These are phyloP conservation scores for Adelges cooleyi DNA, from an alignment of 1,140 invertebrate species.

Conservation along the genomic window DNA sequence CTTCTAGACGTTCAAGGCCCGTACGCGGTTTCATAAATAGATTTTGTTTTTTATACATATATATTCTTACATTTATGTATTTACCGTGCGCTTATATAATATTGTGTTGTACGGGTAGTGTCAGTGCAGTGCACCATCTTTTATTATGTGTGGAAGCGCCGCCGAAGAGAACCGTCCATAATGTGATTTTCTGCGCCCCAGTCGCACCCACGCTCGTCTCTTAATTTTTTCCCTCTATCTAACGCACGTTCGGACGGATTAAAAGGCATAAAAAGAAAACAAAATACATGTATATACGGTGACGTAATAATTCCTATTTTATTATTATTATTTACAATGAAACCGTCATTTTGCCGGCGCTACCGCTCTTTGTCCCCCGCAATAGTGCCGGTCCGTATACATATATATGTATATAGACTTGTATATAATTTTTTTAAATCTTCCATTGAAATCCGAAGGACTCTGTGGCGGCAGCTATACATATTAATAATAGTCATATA, in stretches of 20 bases:
- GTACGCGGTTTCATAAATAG: neutral
- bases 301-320: slow-evolving; percentile 2
- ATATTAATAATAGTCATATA: too few species aligned
- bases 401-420: too few species aligned
- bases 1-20: slow-evolving; percentile 20
- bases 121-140: too few species aligned
- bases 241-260: neutral
- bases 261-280: neutral
- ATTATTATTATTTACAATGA: slow-evolving; percentile 3
- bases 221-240: slow-evolving; percentile 1
- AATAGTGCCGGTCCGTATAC: neutral
- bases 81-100: neutral
- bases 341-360: neutral
- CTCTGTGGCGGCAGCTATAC: neutral
- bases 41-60: neutral
- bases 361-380: neutral
- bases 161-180: slow-evolving; percentile 18
- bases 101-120: too few species aligned
- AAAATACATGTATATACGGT: neutral
- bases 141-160: neutral
- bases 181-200: slow-evolving; percentile 20
- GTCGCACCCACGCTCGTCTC: neutral
- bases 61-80: neutral
- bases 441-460: slow-evolving; percentile 5
- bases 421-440: too few species aligned